phyloP scores from a whole-genome alignment of 1,140 invertebrate genomes.

The Physella acuta region DNA sequence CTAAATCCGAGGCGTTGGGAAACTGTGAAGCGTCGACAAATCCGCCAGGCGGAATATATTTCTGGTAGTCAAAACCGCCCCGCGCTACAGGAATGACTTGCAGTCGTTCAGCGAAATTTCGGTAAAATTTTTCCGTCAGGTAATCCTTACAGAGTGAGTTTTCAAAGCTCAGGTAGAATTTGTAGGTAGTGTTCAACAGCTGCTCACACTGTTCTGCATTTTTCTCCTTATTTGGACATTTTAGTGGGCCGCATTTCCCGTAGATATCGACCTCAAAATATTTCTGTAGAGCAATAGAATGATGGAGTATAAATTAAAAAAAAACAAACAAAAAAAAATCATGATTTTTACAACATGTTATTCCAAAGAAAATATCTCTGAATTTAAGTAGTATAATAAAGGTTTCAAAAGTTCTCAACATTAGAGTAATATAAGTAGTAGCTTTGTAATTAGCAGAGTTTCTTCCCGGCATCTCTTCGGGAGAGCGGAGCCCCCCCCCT shows the following conservation, averaged over 20 bases:
- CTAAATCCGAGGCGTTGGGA: constrained; percentile 78
- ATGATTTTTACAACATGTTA: too few species aligned
- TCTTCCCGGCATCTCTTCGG: too few species aligned
- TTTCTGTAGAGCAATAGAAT: constrained; percentile 19
- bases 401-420: too few species aligned
- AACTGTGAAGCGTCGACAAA: constrained; percentile 93
- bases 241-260: background rate
- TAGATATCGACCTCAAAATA: constrained; percentile 10
- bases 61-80: constrained; percentile 59
- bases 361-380: too few species aligned
- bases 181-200: constrained; percentile 79
- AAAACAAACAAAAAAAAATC: too few species aligned
- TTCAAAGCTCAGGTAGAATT: constrained; percentile 90
- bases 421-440: too few species aligned
- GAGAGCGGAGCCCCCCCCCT: too few species aligned
- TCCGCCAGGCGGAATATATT: constrained; percentile 66
- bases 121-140: constrained; percentile 63
- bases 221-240: background rate
- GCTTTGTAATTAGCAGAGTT: too few species aligned
- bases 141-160: too few species aligned
- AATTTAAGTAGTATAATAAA: too few species aligned
- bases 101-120: constrained; percentile 4
- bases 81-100: constrained; percentile 39
- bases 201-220: background rate
- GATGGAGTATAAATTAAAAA: too few species aligned